Evolutionary conservation across 2,888 invertebrate species (phyloP).

Genomic region (Eustalomyia histrio): DNA sequence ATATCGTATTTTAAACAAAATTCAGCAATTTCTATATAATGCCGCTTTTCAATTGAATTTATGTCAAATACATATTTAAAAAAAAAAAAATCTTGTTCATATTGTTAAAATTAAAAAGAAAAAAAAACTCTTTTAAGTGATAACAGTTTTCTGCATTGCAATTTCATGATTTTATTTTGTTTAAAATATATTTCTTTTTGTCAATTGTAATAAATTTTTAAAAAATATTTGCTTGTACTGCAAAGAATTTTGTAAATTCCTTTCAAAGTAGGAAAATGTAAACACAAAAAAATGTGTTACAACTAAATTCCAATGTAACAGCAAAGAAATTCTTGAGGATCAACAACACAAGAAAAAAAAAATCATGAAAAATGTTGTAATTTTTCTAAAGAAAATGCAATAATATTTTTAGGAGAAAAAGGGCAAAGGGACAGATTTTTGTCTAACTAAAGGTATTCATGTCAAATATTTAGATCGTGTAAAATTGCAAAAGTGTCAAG

Average conservation of each 20-base stretch:
- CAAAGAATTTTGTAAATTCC: constrained; percentile 47
- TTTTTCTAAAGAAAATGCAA: constrained; percentile 14
- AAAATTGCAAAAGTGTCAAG: too few species aligned
- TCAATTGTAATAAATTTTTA: constrained; percentile 27
- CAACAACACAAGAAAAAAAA: constrained; percentile 26
- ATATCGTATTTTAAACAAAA: too few species aligned
- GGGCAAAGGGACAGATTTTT: constrained; percentile 35
- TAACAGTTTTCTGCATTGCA: neutral
- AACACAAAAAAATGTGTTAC: constrained; percentile 52
- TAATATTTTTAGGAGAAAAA: constrained; percentile 3
- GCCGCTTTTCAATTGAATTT: neutral
- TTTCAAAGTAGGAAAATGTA: constrained; percentile 21
- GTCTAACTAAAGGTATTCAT: too few species aligned
- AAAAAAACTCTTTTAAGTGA: neutral
- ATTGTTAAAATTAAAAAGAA: neutral
- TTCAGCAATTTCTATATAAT: too few species aligned
- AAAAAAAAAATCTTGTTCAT: neutral
- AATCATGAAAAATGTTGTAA: neutral
- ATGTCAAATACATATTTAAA: constrained; percentile 1
- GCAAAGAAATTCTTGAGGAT: constrained; percentile 55
- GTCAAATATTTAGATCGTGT: too few species aligned
- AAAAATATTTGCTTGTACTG: constrained; percentile 28
- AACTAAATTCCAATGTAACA: constrained; percentile 61
- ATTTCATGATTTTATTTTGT: neutral
- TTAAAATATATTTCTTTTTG: neutral